A percentile compares a stretch with the other conserved stretches of the same genome.
phyloP scores from a whole-genome alignment of 2,888 invertebrate species.

The Rhagium mordax region DNA sequence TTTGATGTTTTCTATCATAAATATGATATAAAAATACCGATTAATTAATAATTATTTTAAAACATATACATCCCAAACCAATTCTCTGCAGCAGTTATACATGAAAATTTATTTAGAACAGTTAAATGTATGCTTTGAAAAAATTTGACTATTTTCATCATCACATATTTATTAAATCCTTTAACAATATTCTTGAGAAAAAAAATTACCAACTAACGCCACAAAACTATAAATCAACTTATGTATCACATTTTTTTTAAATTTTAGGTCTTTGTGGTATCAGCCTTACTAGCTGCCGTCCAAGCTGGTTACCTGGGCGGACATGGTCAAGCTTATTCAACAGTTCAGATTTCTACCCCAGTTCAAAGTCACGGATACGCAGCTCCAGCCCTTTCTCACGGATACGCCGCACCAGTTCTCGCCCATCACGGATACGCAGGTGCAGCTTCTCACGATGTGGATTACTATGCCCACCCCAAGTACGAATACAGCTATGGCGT shows the following conservation, averaged over 20 bases:
- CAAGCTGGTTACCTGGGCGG: neutral
- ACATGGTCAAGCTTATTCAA: neutral
- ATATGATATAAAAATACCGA: too few relatives aligned
- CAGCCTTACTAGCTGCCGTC: slow-evolving; percentile 1
- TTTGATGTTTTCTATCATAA: too few relatives aligned
- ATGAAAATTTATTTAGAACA: too few relatives aligned
- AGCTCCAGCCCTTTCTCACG: neutral
- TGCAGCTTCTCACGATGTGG: neutral
- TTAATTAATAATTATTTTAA: too few relatives aligned
- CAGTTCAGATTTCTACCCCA: neutral
- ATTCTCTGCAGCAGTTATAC: too few relatives aligned
- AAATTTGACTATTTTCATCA: too few relatives aligned
- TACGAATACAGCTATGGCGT: slow-evolving; percentile 74
- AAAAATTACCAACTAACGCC: too few relatives aligned
- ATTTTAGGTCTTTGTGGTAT: neutral
- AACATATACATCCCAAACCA: too few relatives aligned
- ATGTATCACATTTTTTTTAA: neutral
- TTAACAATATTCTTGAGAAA: too few relatives aligned
- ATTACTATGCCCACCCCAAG: slow-evolving; percentile 71
- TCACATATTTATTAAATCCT: too few relatives aligned
- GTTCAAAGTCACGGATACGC: neutral
- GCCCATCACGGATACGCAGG: neutral
- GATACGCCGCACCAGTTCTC: neutral
- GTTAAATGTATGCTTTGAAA: too few relatives aligned
- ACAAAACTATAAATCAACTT: neutral